phyloP scores from a whole-genome alignment of 30 jellyfish, hydroid and myxozoan genomes.

The Turritopsis dohrnii region DNA sequence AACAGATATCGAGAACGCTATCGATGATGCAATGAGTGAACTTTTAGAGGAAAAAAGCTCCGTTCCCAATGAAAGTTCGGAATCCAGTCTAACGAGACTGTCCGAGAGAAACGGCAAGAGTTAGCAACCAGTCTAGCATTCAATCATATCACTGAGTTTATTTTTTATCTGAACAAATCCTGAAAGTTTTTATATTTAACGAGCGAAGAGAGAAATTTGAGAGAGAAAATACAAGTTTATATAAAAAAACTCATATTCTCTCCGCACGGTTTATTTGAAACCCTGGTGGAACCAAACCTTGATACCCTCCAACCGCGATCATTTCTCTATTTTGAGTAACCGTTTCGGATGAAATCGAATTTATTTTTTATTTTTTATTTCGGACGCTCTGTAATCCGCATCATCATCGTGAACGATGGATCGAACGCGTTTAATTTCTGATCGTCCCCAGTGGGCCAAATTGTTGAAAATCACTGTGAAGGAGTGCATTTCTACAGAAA shows the following conservation, averaged over 20 bases:
- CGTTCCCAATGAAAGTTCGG: neutral
- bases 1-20: constrained; percentile 28
- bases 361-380: too few relatives aligned
- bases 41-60: neutral
- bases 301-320: too few relatives aligned
- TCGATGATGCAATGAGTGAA: constrained; percentile 33
- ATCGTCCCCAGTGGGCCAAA: too few relatives aligned
- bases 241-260: neutral
- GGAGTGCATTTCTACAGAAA: too few relatives aligned
- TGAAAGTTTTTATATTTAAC: neutral
- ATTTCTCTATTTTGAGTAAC: too few relatives aligned
- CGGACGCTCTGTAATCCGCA: too few relatives aligned
- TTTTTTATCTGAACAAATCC: neutral
- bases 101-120: neutral
- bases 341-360: too few relatives aligned
- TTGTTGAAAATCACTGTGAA: too few relatives aligned
- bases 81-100: neutral
- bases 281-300: too few relatives aligned
- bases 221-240: neutral
- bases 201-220: neutral
- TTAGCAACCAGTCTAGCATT: neutral
- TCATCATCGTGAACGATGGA: too few relatives aligned
- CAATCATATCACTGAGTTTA: neutral
- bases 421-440: too few relatives aligned
- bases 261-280: neutral